A percentile compares a stretch with the other conserved stretches of the same genome.
Conservation (phyloP, 2,113 vertebrate genomes). For the Rhinopomastus cyanomelas region DNA sequence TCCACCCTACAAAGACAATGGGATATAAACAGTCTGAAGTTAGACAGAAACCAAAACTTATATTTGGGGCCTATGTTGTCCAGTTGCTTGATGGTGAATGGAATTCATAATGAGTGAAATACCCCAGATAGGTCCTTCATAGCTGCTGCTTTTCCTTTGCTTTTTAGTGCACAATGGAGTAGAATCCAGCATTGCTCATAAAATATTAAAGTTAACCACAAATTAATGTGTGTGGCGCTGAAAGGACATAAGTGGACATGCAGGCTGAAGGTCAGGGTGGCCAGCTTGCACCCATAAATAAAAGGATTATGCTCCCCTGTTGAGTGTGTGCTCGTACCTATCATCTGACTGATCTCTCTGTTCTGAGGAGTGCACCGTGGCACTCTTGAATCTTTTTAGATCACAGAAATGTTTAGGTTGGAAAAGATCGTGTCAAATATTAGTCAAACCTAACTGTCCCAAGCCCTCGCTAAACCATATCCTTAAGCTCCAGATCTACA, state of each 20-base stretch:
- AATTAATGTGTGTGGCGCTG: neutral
- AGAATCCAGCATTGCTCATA: neutral
- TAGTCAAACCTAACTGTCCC: too few species aligned
- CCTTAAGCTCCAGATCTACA: too few species aligned
- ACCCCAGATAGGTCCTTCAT: neutral
- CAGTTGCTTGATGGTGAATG: neutral
- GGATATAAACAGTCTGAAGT: neutral
- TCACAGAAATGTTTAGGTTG: too few species aligned
- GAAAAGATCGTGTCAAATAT: too few species aligned
- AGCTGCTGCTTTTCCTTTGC: neutral
- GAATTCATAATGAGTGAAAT: neutral
- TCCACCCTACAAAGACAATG: neutral
- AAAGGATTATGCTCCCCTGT: neutral
- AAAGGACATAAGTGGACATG: neutral
- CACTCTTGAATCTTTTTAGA: too few species aligned
- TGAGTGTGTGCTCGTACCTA: neutral
- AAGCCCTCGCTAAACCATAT: too few species aligned
- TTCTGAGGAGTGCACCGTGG: neutral
- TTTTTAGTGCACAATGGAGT: neutral
- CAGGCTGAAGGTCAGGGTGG: neutral
- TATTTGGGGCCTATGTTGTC: too few species aligned
- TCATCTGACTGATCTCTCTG: neutral
- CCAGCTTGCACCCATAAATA: slow-evolving; percentile 19
- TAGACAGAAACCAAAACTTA: neutral
- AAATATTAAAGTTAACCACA: slow-evolving; percentile 31